phyloP scores from a whole-genome alignment of 2,888 invertebrate genomes.

The Ommatoiulus sabulosus region DNA sequence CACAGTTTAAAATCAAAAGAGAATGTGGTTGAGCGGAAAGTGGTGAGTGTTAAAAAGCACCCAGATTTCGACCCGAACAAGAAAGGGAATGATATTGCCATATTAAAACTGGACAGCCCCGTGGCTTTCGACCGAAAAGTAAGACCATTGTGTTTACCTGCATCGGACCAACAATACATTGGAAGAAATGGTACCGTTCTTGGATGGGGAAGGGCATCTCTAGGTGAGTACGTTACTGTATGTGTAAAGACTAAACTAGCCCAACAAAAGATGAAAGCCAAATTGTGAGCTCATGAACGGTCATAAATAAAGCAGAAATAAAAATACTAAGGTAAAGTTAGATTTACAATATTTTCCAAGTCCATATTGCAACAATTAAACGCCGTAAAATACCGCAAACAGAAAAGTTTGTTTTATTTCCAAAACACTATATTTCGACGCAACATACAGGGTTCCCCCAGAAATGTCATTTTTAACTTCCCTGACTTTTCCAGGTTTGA shows the following conservation, averaged over 20 bases:
- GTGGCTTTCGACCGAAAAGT: conserved; percentile 52
- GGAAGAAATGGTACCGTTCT: conserved; percentile 55
- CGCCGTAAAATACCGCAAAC: too few species aligned
- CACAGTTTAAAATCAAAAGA: not conserved
- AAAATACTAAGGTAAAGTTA: too few species aligned
- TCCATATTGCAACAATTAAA: not conserved
- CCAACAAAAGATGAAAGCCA: too few species aligned
- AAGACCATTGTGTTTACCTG: conserved; percentile 55
- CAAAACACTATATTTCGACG: too few species aligned
- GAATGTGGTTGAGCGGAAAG: conserved; percentile 50
- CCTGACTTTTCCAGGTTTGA: too few species aligned
- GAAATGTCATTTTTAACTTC: too few species aligned
- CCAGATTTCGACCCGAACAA: conserved; percentile 50
- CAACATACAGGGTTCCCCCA: not conserved
- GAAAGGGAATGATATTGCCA: conserved; percentile 57
- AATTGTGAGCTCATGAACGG: too few species aligned
- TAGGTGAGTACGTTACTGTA: too few species aligned
- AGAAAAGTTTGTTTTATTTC: too few species aligned
- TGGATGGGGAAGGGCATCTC: conserved; percentile 55
- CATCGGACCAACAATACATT: conserved; percentile 42
- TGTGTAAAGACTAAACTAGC: too few species aligned
- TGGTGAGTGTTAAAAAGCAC: conserved; percentile 44
- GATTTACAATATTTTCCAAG: not conserved
- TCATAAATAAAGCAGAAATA: too few species aligned
- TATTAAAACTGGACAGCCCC: conserved; percentile 55